phyloP scores from a whole-genome alignment of 2,888 invertebrate species.

The Himalopsyche tibetana region DNA sequence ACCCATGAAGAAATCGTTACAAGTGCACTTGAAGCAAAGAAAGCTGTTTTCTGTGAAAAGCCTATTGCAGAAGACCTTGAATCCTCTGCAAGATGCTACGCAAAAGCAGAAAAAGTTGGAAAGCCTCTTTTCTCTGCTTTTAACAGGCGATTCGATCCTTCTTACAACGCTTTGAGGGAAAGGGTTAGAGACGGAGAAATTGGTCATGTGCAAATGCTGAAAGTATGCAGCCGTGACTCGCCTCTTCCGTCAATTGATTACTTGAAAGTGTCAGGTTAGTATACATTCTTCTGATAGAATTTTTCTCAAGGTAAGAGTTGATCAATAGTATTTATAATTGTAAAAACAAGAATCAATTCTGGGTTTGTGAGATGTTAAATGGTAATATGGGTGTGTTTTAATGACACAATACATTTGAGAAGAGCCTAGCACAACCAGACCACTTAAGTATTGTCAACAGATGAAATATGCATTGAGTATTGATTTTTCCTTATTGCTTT shows the following conservation, averaged over 20 bases:
- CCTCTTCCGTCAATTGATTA: conserved; percentile 81
- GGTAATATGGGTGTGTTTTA: too few species aligned
- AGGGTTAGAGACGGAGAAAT: conserved; percentile 78
- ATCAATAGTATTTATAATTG: too few species aligned
- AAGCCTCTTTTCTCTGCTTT: conserved; percentile 80
- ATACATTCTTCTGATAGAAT: too few species aligned
- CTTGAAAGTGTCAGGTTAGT: conserved; percentile 77
- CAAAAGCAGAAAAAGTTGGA: conserved; percentile 76
- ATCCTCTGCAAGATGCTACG: conserved; percentile 78
- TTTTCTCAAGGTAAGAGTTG: too few species aligned
- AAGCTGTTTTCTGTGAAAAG: conserved; percentile 84
- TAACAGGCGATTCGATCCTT: conserved; percentile 83
- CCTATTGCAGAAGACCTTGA: conserved; percentile 79
- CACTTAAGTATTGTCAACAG: too few species aligned
- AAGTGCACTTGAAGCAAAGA: conserved; percentile 76
- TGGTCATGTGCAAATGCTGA: conserved; percentile 80
- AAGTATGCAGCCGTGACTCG: conserved; percentile 81
- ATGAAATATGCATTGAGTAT: too few species aligned
- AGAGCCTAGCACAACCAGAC: too few species aligned
- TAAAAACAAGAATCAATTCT: too few species aligned
- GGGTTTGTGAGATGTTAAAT: too few species aligned
- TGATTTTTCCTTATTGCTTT: conserved; percentile 48
- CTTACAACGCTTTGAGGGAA: conserved; percentile 74
- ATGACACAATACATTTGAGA: too few species aligned
- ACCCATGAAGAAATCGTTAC: conserved; percentile 78